Conservation (phyloP, 2,797 vertebrate species). For the Helarctos malayanus region DNA sequence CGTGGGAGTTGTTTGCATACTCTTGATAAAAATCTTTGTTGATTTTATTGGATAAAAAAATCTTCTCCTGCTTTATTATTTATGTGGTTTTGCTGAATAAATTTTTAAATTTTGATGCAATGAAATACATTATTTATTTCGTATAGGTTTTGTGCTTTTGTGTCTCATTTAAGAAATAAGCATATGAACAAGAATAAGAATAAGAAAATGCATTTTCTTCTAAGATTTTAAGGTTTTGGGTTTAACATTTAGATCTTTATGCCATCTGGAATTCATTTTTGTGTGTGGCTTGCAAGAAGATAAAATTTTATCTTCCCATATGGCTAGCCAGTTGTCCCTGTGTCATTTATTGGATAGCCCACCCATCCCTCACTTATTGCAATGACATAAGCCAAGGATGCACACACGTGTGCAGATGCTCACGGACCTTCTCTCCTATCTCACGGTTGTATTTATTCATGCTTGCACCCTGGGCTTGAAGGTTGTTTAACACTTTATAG, state of each 20-base stretch:
- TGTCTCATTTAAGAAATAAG: constrained; percentile 57
- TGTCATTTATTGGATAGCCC: fast-evolving
- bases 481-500: fast-evolving
- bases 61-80: neutral
- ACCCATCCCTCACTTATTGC: fast-evolving
- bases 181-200: neutral
- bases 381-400: fast-evolving
- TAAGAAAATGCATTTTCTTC: neutral
- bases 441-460: fast-evolving
- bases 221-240: constrained; percentile 14
- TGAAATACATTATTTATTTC: neutral
- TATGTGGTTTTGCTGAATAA: neutral
- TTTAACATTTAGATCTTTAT: neutral
- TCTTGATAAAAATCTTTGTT: neutral
- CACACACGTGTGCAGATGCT: fast-evolving
- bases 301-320: neutral
- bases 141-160: neutral
- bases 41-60: neutral
- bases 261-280: constrained; percentile 57
- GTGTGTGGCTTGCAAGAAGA: neutral
- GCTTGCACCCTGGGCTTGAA: fast-evolving
- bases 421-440: fast-evolving
- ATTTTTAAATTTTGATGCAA: neutral
- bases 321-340: constrained; percentile 14
- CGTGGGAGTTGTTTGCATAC: neutral